phyloP scores from a whole-genome alignment of 2,797 vertebrate genomes.

The Sorex maritimensis region DNA sequence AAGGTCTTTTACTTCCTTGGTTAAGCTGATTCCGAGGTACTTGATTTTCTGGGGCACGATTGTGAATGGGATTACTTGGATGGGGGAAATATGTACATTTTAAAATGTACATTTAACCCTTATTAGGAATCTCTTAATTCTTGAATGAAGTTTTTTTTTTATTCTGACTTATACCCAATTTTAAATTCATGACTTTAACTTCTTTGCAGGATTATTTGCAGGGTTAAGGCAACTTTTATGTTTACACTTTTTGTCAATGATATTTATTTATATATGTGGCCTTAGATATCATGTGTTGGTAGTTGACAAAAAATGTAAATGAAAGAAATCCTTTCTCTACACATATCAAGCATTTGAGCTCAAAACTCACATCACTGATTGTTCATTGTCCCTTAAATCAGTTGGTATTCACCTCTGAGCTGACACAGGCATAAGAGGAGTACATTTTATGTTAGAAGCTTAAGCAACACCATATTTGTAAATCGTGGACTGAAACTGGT shows the following conservation, averaged over 20 bases:
- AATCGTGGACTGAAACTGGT: neutral
- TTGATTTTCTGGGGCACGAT: too few relatives aligned
- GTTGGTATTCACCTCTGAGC: too few relatives aligned
- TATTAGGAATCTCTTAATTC: neutral
- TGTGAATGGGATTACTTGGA: too few relatives aligned
- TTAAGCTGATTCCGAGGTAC: too few relatives aligned
- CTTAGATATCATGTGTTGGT: constrained; percentile 4
- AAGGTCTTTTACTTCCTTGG: too few relatives aligned
- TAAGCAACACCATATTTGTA: neutral
- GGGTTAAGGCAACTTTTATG: neutral
- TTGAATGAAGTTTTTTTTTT: constrained; percentile 17
- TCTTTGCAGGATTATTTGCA: neutral
- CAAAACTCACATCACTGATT: neutral
- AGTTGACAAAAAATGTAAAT: neutral
- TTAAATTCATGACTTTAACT: neutral
- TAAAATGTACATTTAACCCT: neutral
- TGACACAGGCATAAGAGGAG: too few relatives aligned
- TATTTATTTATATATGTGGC: neutral
- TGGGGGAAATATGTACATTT: neutral
- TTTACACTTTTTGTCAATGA: neutral
- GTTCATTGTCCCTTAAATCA: neutral
- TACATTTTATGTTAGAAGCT: too few relatives aligned
- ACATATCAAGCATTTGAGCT: neutral
- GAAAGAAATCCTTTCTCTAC: neutral
- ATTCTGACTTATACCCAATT: neutral